Evolutionary conservation across 2,888 invertebrate genomes (phyloP).

Genomic region (Pyrochroa serraticornis): DNA sequence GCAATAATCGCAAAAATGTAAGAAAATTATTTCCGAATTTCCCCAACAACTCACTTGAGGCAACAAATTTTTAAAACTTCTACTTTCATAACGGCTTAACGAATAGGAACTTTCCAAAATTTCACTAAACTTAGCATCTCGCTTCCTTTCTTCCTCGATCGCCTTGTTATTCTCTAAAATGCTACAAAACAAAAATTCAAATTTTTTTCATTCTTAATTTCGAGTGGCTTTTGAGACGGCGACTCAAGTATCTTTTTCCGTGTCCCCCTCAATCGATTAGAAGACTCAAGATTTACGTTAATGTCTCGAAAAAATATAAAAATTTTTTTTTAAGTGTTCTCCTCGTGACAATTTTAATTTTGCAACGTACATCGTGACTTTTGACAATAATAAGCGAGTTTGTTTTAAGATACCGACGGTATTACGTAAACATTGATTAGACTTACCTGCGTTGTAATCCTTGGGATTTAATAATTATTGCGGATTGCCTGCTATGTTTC

Average conservation of each 20-base stretch:
- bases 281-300: neutral
- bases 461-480: no score
- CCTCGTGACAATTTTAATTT: no score
- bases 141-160: conserved; percentile 10
- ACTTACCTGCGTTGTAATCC: no score
- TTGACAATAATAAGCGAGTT: no score
- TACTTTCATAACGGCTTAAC: conserved; percentile 16
- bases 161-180: conserved; percentile 16
- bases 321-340: no score
- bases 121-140: conserved; percentile 14
- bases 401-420: neutral
- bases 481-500: no score
- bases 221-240: neutral
- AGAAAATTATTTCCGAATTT: neutral
- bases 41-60: conserved; percentile 18
- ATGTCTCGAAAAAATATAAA: neutral
- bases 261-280: neutral
- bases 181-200: neutral
- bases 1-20: conserved; percentile 16
- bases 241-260: neutral
- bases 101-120: conserved; percentile 15
- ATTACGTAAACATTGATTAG: no score
- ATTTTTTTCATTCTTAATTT: neutral
- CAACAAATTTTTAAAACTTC: conserved; percentile 16
- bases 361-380: no score